Evolutionary conservation across 2,797 vertebrate genomes (phyloP).

Genomic region (Oophaga sylvatica): DNA sequence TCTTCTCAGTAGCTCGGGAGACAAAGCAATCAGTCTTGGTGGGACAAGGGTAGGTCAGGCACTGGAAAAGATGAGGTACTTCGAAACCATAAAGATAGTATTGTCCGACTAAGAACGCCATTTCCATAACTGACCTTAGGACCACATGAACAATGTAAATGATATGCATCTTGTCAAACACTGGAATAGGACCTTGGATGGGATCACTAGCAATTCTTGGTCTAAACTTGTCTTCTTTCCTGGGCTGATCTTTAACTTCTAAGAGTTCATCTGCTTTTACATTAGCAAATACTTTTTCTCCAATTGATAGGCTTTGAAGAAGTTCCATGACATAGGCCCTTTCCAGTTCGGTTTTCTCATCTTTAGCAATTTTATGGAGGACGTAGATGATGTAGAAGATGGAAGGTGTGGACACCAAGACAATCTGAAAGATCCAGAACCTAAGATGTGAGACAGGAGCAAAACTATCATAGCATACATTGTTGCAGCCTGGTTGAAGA

Average conservation of each 20-base stretch:
- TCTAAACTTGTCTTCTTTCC: conserved; percentile 64
- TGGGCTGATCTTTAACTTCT: conserved; percentile 63
- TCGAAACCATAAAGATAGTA: conserved; percentile 76
- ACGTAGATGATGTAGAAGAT: conserved; percentile 75
- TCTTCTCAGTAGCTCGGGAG: conserved; percentile 76
- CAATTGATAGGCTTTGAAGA: conserved; percentile 19
- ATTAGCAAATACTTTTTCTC: conserved; percentile 53
- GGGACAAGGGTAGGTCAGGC: conserved; percentile 72
- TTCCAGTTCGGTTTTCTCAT: conserved; percentile 69
- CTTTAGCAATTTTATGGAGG: conserved; percentile 75
- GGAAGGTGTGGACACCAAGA: conserved; percentile 71
- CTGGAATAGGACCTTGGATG: conserved; percentile 65
- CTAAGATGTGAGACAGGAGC: conserved; percentile 73
- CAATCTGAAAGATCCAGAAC: conserved; percentile 79
- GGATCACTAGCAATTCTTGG: conserved; percentile 62
- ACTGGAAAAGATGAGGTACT: conserved; percentile 73
- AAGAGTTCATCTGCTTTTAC: conserved; percentile 31
- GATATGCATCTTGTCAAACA: conserved; percentile 71
- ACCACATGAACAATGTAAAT: conserved; percentile 73
- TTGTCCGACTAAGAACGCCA: conserved; percentile 74
- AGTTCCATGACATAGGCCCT: conserved; percentile 50
- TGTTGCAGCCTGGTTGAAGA: conserved; percentile 74
- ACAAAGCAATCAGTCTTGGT: conserved; percentile 75
- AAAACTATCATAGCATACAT: conserved; percentile 73
- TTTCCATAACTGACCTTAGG: conserved; percentile 72